Evolutionary conservation across 1,140 invertebrate species (phyloP).

Genomic region (Phocides pigmalion): DNA sequence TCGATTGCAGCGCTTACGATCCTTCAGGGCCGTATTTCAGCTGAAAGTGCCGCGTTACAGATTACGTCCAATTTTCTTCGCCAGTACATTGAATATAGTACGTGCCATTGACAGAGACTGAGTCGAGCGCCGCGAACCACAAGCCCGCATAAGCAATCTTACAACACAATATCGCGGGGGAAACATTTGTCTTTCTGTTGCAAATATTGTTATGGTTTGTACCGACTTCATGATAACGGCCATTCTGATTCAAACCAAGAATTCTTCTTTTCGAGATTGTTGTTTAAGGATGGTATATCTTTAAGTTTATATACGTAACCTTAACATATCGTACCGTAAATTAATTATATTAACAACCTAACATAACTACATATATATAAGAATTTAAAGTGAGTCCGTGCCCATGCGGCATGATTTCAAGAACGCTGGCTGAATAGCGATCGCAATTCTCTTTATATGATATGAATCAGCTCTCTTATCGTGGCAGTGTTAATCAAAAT

Average conservation of each 20-base stretch:
- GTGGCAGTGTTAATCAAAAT: no score
- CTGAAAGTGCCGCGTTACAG: conserved; percentile 59
- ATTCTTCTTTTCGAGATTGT: no score
- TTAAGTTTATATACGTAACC: no score
- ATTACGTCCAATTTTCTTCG: conserved; percentile 70
- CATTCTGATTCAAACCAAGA: not conserved
- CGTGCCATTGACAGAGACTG: conserved; percentile 30
- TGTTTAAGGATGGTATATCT: no score
- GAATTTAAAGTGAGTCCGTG: no score
- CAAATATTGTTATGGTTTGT: not conserved
- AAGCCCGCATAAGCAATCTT: conserved; percentile 1
- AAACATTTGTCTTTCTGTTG: conserved; percentile 2
- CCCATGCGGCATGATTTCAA: no score
- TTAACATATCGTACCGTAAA: no score
- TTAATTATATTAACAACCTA: no score
- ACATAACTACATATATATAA: no score
- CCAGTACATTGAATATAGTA: conserved; percentile 53
- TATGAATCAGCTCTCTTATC: no score
- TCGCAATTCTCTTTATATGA: no score
- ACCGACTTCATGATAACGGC: not conserved
- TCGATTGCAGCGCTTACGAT: conserved; percentile 64
- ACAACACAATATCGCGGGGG: conserved; percentile 6
- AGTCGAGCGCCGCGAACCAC: conserved; percentile 6
- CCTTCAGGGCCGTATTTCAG: conserved; percentile 65
- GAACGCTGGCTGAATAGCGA: no score